phyloP scores from a whole-genome alignment of 1,140 invertebrate species.

The Scylla paramamosain region DNA sequence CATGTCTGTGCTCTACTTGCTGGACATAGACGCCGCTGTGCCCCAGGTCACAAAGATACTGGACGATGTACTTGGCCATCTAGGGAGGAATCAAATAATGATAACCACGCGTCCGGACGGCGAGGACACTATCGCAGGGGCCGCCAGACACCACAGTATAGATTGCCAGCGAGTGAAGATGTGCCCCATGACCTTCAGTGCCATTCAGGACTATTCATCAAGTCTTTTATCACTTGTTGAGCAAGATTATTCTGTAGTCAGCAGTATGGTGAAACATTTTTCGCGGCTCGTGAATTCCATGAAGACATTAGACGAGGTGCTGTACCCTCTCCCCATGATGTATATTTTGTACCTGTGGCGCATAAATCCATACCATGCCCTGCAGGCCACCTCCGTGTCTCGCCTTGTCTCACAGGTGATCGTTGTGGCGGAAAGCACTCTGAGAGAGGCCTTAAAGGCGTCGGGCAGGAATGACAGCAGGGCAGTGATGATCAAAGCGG shows the following conservation, averaged over 20 bases:
- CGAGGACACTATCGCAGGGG: neutral
- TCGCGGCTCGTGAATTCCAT: constrained; percentile 41
- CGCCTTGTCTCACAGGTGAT: constrained; percentile 47
- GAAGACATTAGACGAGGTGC: constrained; percentile 4
- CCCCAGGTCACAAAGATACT: neutral
- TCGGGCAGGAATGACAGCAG: neutral
- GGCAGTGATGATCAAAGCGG: neutral
- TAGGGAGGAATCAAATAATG: constrained; percentile 41
- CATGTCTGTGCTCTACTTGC: constrained; percentile 36
- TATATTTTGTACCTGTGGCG: constrained; percentile 65
- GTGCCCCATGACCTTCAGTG: constrained; percentile 59
- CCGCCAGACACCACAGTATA: constrained; percentile 5
- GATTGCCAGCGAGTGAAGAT: constrained; percentile 4
- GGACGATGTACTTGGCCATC: constrained; percentile 46
- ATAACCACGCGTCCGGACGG: constrained; percentile 29
- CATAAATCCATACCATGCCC: neutral
- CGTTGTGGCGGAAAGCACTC: neutral
- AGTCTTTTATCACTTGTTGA: constrained; percentile 45
- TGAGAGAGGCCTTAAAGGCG: constrained; percentile 4
- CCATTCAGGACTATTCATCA: constrained; percentile 46
- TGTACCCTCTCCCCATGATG: constrained; percentile 57
- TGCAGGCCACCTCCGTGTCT: constrained; percentile 39
- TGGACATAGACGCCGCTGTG: constrained; percentile 43
- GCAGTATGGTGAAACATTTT: constrained; percentile 43
- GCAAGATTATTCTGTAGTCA: neutral